phyloP scores from a whole-genome alignment of 2,113 vertebrate genomes.

The Callospermophilus lateralis region DNA sequence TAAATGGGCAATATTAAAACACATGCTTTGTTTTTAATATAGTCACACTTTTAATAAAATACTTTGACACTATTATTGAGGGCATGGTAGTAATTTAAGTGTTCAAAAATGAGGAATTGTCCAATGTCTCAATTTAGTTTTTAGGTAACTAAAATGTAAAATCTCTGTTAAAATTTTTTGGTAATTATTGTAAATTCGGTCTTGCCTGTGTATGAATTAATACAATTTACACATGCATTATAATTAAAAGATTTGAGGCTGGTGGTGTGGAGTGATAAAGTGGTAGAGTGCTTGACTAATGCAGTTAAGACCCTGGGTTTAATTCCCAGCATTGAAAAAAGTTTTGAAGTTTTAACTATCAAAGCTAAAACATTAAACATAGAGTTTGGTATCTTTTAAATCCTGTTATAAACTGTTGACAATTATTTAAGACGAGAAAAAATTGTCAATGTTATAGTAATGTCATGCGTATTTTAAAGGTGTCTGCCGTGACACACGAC shows the following conservation, averaged over 20 bases:
- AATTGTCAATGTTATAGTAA: neutral
- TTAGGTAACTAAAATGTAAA: neutral
- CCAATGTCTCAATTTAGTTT: neutral
- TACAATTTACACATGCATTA: neutral
- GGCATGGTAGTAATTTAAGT: neutral
- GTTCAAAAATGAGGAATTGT: slow-evolving; percentile 43
- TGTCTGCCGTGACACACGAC: neutral
- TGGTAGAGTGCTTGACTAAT: neutral
- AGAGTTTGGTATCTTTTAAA: neutral
- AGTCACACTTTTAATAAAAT: slow-evolving; percentile 11
- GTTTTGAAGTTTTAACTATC: neutral
- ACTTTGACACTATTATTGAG: neutral
- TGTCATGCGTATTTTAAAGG: neutral
- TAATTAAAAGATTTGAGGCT: neutral
- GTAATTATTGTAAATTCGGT: neutral
- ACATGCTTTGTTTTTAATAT: neutral
- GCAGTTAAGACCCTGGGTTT: neutral
- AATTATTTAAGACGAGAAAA: neutral
- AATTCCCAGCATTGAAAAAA: neutral
- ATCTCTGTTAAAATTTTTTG: neutral
- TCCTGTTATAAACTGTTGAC: neutral
- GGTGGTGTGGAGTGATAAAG: neutral
- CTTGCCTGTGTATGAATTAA: slow-evolving; percentile 12
- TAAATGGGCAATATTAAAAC: slow-evolving; percentile 14
- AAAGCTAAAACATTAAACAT: neutral